A percentile compares a stretch with the other conserved stretches of the same genome.
These are phyloP conservation scores for Lycophotia porphyrea DNA, from an alignment of 2,888 invertebrate genomes.

Conservation along the genomic window DNA sequence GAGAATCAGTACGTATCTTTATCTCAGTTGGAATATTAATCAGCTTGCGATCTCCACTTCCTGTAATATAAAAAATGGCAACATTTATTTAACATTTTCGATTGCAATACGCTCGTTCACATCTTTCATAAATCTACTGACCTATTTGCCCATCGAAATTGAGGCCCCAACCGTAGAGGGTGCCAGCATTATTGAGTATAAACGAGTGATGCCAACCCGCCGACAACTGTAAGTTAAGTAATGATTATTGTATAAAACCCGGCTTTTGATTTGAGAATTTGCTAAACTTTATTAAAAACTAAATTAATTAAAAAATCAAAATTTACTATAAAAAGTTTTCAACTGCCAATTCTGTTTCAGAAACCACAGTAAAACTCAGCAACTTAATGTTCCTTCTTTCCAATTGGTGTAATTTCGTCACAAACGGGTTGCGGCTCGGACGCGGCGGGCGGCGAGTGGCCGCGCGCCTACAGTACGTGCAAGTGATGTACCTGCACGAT, in stretches of 20 bases:
- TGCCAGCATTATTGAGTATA: slow-evolving; percentile 92
- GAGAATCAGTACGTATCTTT: slow-evolving; percentile 81
- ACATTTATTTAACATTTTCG: background rate
- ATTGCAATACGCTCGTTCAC: background rate
- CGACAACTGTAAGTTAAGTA: slow-evolving; percentile 82
- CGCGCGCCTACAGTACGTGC: slow-evolving; percentile 36
- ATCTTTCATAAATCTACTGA: slow-evolving; percentile 61
- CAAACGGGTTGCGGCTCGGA: background rate
- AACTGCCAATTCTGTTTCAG: no score
- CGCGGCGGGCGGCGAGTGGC: background rate
- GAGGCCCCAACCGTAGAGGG: slow-evolving; percentile 96
- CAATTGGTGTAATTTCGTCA: no score
- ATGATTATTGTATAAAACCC: background rate
- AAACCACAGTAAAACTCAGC: no score
- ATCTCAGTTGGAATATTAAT: slow-evolving; percentile 90
- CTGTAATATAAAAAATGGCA: slow-evolving; percentile 63
- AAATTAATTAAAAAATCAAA: no score
- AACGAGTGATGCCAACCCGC: slow-evolving; percentile 96
- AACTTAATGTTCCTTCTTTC: no score
- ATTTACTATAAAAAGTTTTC: no score
- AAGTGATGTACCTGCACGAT: slow-evolving; percentile 20
- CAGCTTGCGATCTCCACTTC: slow-evolving; percentile 92
- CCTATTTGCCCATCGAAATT: slow-evolving; percentile 97
- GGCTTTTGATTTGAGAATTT: background rate
- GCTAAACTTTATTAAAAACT: no score